Percentiles rank a stretch among this genome's conserved stretches.
phyloP scores from a whole-genome alignment of 2,797 vertebrate genomes.

The Lutjanus campechanus region DNA sequence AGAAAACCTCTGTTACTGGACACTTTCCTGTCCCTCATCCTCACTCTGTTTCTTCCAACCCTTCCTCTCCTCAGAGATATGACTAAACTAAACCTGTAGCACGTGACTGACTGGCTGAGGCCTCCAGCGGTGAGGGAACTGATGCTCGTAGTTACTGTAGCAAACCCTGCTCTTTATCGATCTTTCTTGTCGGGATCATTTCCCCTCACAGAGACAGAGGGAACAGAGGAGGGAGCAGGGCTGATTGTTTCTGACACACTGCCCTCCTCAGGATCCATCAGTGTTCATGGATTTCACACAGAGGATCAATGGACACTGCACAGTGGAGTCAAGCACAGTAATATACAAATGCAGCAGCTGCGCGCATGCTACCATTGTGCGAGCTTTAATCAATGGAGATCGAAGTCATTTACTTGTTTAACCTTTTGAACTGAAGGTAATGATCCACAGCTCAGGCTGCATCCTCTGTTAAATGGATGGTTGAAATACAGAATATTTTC shows the following conservation, averaged over 20 bases:
- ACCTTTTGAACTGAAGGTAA: too few relatives aligned
- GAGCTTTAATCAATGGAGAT: not conserved
- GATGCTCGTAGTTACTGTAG: conserved; percentile 9
- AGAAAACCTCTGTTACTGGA: not conserved
- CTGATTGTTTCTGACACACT: not conserved
- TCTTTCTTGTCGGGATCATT: not conserved
- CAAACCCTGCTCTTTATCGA: conserved; percentile 14
- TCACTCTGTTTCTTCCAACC: not conserved
- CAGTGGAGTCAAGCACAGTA: not conserved
- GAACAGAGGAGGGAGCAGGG: not conserved
- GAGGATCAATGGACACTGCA: conserved; percentile 4
- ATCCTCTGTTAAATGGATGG: too few relatives aligned
- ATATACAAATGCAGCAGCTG: not conserved
- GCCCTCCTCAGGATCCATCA: conserved; percentile 6
- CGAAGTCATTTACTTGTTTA: not conserved
- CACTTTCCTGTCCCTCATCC: not conserved
- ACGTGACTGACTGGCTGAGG: conserved; percentile 8
- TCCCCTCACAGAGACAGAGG: not conserved
- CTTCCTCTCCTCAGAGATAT: not conserved
- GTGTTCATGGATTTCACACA: conserved; percentile 3
- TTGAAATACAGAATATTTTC: too few relatives aligned
- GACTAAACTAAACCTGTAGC: not conserved
- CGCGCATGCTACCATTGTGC: not conserved
- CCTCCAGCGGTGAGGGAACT: not conserved
- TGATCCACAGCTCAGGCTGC: too few relatives aligned